Evolutionary conservation across 2,113 vertebrate species (phyloP).

Genomic region (Bostrychus sinensis): DNA sequence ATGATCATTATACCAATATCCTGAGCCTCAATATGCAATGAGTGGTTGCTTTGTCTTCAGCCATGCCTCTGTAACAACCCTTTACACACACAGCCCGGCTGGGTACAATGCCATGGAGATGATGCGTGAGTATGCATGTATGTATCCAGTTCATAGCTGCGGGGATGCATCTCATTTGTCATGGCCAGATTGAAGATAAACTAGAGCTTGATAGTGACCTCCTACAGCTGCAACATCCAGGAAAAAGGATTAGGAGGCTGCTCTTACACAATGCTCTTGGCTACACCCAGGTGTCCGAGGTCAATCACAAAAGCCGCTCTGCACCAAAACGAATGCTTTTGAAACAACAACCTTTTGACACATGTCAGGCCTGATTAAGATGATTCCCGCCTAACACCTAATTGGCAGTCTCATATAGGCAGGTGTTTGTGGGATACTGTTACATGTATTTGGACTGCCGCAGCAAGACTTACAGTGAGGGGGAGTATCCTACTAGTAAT

Average conservation of each 20-base stretch:
- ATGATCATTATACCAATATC: conserved; percentile 40
- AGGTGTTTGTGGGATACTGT: conserved; percentile 22
- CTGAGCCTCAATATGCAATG: not conserved
- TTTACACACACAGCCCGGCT: not conserved
- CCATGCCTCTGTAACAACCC: conserved; percentile 37
- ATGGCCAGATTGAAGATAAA: conserved; percentile 51
- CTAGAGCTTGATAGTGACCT: conserved; percentile 34
- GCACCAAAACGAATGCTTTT: conserved; percentile 26
- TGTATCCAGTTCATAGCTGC: conserved; percentile 6
- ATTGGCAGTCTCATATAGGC: not conserved
- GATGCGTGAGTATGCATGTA: conserved; percentile 7
- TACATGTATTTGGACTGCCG: not conserved
- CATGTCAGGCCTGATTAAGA: conserved; percentile 29
- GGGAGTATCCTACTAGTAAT: not conserved
- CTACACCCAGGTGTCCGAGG: conserved; percentile 11
- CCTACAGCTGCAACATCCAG: conserved; percentile 41
- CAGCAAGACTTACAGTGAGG: not conserved
- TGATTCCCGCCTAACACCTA: conserved; percentile 17
- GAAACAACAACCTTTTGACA: conserved; percentile 9
- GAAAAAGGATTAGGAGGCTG: conserved; percentile 41
- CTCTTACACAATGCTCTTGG: conserved; percentile 43
- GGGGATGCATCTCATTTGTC: conserved; percentile 17
- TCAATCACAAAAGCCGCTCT: conserved; percentile 21
- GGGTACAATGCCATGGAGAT: conserved; percentile 19
- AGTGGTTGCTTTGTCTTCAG: conserved; percentile 13